Base-by-base conservation (phyloP, 1,140 invertebrate species). In the Linepithema humile region DNA sequence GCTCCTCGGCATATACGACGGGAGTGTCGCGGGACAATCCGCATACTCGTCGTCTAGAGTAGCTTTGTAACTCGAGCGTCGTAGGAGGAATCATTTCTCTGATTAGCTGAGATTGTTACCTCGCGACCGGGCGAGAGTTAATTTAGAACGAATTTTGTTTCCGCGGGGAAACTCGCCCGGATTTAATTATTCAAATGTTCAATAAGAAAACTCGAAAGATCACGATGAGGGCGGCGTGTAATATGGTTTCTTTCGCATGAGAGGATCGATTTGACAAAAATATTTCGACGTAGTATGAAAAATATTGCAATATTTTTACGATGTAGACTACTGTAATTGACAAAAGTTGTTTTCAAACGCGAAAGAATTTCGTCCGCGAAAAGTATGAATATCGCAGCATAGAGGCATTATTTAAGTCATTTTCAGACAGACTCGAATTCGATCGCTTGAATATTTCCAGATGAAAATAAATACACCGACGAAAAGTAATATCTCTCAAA, bases 51-150 rank as follows among this genome's bases (percentile, higher is more conserved):
- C 75, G 70, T 80, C 38, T 43, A 17, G 64, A 80, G 64, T 69
- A 80, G 75, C 64, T 80, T 80, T 80, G 75, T 69, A 80, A 80
- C 75, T 80, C 35, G 75, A 35, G 75, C n/a, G 1, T 17, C 64
- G 75, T 69, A 32, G 45, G 17, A 78, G 62, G 75, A 43, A 55
- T 80, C 65, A 55, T 80, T 80, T 80, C 75, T 53, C 64, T 80
- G 75, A 80, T 80, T 80, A 80, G 26, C 75, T 40, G 40, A 35
- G 64, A 60, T 50, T 40, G 35, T 67, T 77, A 80, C 23, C 48
- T 35, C 38, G 32, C 26, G 75, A 40, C 62, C 48, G 48, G 50
- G 23, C 75, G 48, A 23, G 75, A 70, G 75, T 69, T 80, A 80
- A 80, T 80, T 53, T 26, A 20, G 65, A 78, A 78, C 70, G 64